phyloP scores from a whole-genome alignment of 2,888 invertebrate genomes.

The Clunio marinus region DNA sequence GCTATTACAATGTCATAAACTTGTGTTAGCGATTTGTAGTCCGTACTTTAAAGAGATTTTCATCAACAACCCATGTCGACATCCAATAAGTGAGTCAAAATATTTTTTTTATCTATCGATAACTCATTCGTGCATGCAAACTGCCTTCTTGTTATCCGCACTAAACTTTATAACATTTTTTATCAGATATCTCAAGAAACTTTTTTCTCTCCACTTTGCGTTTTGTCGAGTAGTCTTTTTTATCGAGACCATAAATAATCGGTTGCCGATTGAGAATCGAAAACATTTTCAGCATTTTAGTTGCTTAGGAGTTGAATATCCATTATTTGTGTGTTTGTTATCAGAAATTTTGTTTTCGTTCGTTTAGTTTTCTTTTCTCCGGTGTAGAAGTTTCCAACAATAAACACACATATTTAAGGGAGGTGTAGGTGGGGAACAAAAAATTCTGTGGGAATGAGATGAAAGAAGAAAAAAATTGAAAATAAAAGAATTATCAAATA shows the following conservation, averaged over 20 bases:
- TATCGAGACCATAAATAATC: conserved; percentile 13
- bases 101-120: conserved; percentile 16
- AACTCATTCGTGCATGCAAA: neutral
- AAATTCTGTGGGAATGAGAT: too few species aligned
- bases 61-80: conserved; percentile 52
- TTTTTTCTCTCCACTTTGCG: too few species aligned
- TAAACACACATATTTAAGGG: too few species aligned
- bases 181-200: neutral
- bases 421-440: too few species aligned
- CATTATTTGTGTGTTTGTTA: neutral
- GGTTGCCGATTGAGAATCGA: neutral
- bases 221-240: neutral
- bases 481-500: conserved; percentile 6
- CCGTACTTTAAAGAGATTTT: conserved; percentile 54
- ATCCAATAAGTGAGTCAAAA: conserved; percentile 53
- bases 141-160: too few species aligned
- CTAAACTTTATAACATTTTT: neutral
- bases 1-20: conserved; percentile 54
- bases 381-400: neutral
- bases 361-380: neutral
- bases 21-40: conserved; percentile 55
- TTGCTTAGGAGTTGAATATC: neutral
- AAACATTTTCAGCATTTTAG: neutral
- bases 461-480: neutral
- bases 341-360: conserved; percentile 3